Percentiles rank a stretch among this genome's conserved stretches.
These are phyloP conservation scores for Gila robusta DNA, from an alignment of 2,797 vertebrate genomes.

Conservation along the genomic window DNA sequence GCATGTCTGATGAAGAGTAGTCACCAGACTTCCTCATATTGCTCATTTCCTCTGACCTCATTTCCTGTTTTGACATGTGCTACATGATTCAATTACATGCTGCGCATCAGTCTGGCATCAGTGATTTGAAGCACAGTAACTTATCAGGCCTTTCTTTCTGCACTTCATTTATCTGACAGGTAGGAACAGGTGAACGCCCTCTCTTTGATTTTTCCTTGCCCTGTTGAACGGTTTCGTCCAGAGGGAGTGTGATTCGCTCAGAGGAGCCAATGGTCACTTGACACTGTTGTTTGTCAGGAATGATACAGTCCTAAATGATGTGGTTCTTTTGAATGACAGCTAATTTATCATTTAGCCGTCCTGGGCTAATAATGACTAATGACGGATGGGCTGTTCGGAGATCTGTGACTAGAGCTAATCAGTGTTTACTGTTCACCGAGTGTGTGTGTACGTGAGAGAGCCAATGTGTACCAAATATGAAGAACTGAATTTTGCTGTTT, in stretches of 20 bases:
- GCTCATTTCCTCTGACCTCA: conserved; percentile 34
- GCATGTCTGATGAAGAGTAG: not conserved
- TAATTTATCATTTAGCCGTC: conserved; percentile 79
- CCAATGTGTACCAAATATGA: not conserved
- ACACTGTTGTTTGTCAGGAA: conserved; percentile 75
- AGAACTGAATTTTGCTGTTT: not conserved
- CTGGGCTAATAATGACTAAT: conserved; percentile 74
- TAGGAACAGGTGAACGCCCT: conserved; percentile 58
- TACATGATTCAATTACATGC: not conserved
- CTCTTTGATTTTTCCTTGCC: conserved; percentile 57
- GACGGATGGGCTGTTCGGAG: conserved; percentile 57
- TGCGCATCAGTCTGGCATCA: conserved; percentile 30
- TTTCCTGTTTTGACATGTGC: conserved; percentile 5
- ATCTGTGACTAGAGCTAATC: conserved; percentile 45
- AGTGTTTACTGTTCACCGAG: conserved; percentile 25
- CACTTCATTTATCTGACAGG: conserved; percentile 55
- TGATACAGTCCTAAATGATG: conserved; percentile 75
- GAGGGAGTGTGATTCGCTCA: conserved; percentile 55
- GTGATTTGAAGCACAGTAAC: conserved; percentile 41
- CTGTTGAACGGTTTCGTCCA: not conserved
- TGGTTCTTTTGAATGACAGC: conserved; percentile 75
- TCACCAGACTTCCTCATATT: not conserved
- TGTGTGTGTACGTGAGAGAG: conserved; percentile 19
- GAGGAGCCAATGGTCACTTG: conserved; percentile 59
- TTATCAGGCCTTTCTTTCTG: conserved; percentile 39